phyloP scores from a whole-genome alignment of 2,113 vertebrate species.

The Haplochromis burtoni region DNA sequence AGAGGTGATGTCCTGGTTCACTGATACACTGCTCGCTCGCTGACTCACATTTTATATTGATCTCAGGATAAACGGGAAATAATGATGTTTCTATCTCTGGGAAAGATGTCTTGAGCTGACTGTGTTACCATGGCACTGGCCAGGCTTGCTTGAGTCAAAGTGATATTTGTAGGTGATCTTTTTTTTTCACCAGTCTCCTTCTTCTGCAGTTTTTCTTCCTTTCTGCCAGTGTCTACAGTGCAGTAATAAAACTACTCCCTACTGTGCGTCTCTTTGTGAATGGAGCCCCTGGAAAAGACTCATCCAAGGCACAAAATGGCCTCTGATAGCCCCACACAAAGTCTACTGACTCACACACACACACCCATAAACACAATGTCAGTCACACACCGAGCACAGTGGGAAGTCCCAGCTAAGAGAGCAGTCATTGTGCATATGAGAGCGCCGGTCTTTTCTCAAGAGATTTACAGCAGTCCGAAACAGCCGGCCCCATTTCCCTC shows the following conservation, averaged over 20 bases:
- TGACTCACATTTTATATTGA: background rate
- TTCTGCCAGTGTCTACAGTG: slow-evolving; percentile 5
- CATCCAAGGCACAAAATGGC: slow-evolving; percentile 41
- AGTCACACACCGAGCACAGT: slow-evolving; percentile 37
- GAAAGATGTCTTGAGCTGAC: background rate
- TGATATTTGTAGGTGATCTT: background rate
- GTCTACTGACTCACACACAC: background rate
- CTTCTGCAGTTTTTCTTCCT: background rate
- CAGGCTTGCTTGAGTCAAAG: background rate
- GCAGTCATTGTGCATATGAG: slow-evolving; percentile 51
- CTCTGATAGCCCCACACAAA: slow-evolving; percentile 17
- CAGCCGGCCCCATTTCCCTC: slow-evolving; percentile 30
- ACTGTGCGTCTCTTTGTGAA: slow-evolving; percentile 28
- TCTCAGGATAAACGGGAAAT: background rate
- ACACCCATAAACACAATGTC: background rate
- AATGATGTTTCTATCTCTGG: background rate
- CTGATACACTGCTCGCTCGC: background rate
- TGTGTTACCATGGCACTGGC: slow-evolving; percentile 14
- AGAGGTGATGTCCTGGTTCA: background rate
- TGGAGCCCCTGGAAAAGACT: slow-evolving; percentile 29
- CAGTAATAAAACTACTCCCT: slow-evolving; percentile 9
- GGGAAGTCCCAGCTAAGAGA: slow-evolving; percentile 57
- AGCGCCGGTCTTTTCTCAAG: slow-evolving; percentile 40
- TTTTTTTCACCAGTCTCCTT: slow-evolving; percentile 9
- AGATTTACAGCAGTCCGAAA: slow-evolving; percentile 62